Percentiles rank a stretch among this genome's conserved stretches.
Conservation (phyloP, 2,797 vertebrate species). For the Gouania willdenowi region DNA sequence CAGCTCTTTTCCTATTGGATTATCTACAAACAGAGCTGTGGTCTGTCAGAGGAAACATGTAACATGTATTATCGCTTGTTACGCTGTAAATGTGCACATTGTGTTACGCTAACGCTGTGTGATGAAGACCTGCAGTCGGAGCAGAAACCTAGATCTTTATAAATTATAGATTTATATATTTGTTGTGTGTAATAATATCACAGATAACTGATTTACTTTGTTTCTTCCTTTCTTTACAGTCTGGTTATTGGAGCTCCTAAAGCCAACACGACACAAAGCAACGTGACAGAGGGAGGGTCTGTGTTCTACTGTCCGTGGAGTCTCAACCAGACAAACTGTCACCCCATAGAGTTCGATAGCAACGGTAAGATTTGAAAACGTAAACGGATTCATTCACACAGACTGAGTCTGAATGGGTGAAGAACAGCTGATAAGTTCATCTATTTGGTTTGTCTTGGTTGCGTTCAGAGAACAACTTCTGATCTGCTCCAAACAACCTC, state of each 20-base stretch:
- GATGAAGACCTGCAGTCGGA: conserved; percentile 46
- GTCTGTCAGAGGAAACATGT: conserved; percentile 55
- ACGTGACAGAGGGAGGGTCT: conserved; percentile 81
- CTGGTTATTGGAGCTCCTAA: conserved; percentile 90
- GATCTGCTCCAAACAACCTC: too few species aligned
- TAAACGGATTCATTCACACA: too few species aligned
- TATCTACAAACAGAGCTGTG: conserved; percentile 46
- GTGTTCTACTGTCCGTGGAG: conserved; percentile 91
- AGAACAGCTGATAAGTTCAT: too few species aligned
- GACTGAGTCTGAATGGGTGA: too few species aligned
- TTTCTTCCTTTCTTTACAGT: conserved; percentile 59
- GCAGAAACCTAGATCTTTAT: conserved; percentile 1
- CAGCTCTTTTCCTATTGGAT: conserved; percentile 33
- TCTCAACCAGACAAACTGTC: conserved; percentile 56
- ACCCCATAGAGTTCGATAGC: conserved; percentile 79
- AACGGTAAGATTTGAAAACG: conserved; percentile 73
- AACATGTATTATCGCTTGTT: conserved; percentile 8
- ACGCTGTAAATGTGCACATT: conserved; percentile 21
- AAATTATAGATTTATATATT: conserved; percentile 2
- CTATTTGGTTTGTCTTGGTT: too few species aligned
- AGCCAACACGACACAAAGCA: conserved; percentile 80
- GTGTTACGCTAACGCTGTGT: conserved; percentile 28
- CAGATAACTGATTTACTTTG: conserved; percentile 4
- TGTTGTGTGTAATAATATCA: conserved; percentile 1
- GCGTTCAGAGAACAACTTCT: too few species aligned